Evolutionary conservation across 2,797 vertebrate genomes (phyloP), one percentile per base, ranked within the genome.

Genomic region (Crenuchus spilurus): DNA sequence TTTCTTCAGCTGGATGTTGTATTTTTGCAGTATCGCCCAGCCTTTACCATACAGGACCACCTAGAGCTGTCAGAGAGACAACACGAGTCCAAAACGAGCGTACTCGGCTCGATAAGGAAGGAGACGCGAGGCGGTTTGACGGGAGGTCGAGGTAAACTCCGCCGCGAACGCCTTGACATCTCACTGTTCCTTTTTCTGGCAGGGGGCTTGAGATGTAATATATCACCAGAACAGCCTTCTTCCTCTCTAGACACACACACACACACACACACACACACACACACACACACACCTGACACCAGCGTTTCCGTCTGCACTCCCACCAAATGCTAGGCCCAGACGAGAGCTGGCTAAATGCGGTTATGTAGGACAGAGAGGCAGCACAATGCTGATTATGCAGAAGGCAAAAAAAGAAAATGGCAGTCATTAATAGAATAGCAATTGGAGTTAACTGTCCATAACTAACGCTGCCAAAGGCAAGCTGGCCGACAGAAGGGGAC

Each of bases 361-460:
- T 35, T 76, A 79, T 79, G 63, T 79, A 82, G 80, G 77, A 79
- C 80, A 90, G 80, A 87, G 51, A 26, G 14, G 76, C 86, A 90
- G 88, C 88, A 88, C 88, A 88, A 90, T 88, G 91, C 91, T 92
- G 91, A 91, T 92, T 90, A 93, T 90, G 90, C 91, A 90, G 80
- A 85, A 90, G 88, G 85, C 87, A 85, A 89, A 89, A 90, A 79
- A 88, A 82, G 85, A 89, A 91, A 91, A 92, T 91, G 90, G 91
- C 90, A 90, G 89, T 90, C 89, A 94, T 93, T 92, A 91, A 92
- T 86, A 93, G 90, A 90, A 90, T 91, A 91, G 89, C 88, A 91
- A 90, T 89, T 83, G 89, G 91, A 93, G 92, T 93, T 92, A 94
- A 93, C 92, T 91, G 91, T 91, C 91, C 92, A 94, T 91, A 93